phyloP scores from a whole-genome alignment of 2,888 invertebrate genomes.

The Anagyrus pseudococci region DNA sequence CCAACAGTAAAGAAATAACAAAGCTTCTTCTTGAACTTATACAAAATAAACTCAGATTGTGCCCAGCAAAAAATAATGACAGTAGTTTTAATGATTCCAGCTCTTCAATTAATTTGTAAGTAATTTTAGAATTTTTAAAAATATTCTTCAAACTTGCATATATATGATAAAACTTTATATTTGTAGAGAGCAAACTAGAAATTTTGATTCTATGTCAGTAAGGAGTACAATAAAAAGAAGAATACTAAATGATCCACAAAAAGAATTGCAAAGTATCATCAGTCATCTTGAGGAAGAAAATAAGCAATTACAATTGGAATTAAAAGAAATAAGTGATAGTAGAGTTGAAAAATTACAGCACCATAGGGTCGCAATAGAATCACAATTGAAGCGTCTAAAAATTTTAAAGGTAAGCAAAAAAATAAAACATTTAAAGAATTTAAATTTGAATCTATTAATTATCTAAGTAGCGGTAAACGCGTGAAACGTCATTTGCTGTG shows the following conservation, averaged over 20 bases:
- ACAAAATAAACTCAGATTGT: slow-evolving; percentile 57
- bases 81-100: slow-evolving; percentile 49
- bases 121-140: too few relatives aligned
- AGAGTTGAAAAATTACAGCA: slow-evolving; percentile 64
- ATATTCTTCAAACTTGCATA: slow-evolving; percentile 4
- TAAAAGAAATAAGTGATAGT: slow-evolving; percentile 55
- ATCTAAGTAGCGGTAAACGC: too few relatives aligned
- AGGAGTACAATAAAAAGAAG: slow-evolving; percentile 54
- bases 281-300: slow-evolving; percentile 74
- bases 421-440: neutral
- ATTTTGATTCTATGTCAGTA: slow-evolving; percentile 50
- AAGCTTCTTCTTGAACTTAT: slow-evolving; percentile 57
- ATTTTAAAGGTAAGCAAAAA: slow-evolving; percentile 66
- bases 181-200: slow-evolving; percentile 48
- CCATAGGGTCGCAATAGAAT: slow-evolving; percentile 70
- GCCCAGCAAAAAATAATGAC: slow-evolving; percentile 50
- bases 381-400: slow-evolving; percentile 73
- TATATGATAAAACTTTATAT: slow-evolving; percentile 6
- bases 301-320: slow-evolving; percentile 60
- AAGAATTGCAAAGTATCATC: slow-evolving; percentile 75
- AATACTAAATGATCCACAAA: slow-evolving; percentile 64
- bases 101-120: slow-evolving; percentile 47
- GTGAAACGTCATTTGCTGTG: too few relatives aligned
- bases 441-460: neutral
- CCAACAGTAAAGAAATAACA: slow-evolving; percentile 55